Evolutionary conservation across 2,888 invertebrate genomes (phyloP), one percentile per base, ranked within the genome.

Genomic region (Ectemnius continuus): DNA sequence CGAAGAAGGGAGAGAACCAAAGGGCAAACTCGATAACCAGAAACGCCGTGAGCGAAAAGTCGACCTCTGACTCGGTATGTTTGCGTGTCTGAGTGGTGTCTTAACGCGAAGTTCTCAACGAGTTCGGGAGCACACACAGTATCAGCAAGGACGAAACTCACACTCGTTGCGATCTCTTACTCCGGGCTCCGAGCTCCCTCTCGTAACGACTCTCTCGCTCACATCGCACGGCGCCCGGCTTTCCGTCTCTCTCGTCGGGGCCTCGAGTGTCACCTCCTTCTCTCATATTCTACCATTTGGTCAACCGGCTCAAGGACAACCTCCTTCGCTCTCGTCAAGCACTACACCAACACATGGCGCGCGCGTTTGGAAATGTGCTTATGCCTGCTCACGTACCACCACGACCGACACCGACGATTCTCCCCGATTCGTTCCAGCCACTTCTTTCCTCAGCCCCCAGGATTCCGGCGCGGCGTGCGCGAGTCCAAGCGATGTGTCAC

Each of bases 221-320:
- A 16, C 8, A 36, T 11, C 8, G 23, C 23, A 8, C 11, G 8
- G 36, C 36, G 36, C 36, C 36, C 36, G 8, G 36, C 36, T 36
- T 36, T 36, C 36, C 2, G 20, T 52, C 47, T 58, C 23, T 57
- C 18, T 47, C 46, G n/a, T 6, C 20, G 20, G 26, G 63, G 67
- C 61, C 75, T 61, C 56, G 62, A 61, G 61, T 66, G 61, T 69
- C 62, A 61, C 58, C 14, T 66, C 58, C 62, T 61, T 65, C 47
- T 52, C 69, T 46, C 68, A 16, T 61, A 45, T 65, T 63, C 59
- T 66, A 61, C 70, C 74, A 74, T 79, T 79, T 71, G 81, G 82
- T 77, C 82, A 79, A 77, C 63, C 79, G 68, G 77, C 81, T 82
- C 81, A 81, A 81, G 81, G 81, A 82, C 75, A 82, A 62, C 64